A percentile compares a stretch with the other conserved stretches of the same genome.
phyloP scores from a whole-genome alignment of 2,113 vertebrate species.

The Centropristis striata region DNA sequence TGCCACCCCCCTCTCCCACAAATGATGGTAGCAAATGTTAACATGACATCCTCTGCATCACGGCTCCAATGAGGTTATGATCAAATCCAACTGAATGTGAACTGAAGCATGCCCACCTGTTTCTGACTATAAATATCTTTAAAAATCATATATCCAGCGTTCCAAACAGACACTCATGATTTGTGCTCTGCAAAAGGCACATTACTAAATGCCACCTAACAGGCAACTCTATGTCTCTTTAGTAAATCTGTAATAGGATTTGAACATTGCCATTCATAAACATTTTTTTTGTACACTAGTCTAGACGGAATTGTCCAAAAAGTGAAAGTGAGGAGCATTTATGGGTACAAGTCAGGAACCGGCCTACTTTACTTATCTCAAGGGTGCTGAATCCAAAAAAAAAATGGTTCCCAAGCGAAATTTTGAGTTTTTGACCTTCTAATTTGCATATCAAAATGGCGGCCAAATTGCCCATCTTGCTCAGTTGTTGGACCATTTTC shows the following conservation, averaged over 20 bases:
- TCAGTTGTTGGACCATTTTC: too few species aligned
- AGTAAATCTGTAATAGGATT: background rate
- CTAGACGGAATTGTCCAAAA: too few species aligned
- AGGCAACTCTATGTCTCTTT: background rate
- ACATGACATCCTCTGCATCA: constrained; percentile 41
- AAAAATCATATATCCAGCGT: background rate
- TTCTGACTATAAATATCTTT: constrained; percentile 8
- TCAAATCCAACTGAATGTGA: constrained; percentile 44
- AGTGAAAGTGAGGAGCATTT: too few species aligned
- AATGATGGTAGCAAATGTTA: constrained; percentile 57
- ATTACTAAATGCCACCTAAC: background rate
- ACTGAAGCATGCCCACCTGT: constrained; percentile 53
- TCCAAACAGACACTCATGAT: background rate
- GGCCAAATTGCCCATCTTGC: too few species aligned
- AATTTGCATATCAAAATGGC: too few species aligned
- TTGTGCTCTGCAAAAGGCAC: background rate
- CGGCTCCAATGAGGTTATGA: constrained; percentile 55
- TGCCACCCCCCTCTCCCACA: constrained; percentile 14
- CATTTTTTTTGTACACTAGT: too few species aligned
- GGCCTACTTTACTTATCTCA: too few species aligned
- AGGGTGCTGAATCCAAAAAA: too few species aligned
- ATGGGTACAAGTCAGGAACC: too few species aligned
- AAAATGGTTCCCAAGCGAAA: too few species aligned
- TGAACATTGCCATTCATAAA: background rate
- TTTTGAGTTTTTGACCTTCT: too few species aligned